Evolutionary conservation across 2,888 invertebrate species (phyloP).

Genomic region (Agriotes lineatus): DNA sequence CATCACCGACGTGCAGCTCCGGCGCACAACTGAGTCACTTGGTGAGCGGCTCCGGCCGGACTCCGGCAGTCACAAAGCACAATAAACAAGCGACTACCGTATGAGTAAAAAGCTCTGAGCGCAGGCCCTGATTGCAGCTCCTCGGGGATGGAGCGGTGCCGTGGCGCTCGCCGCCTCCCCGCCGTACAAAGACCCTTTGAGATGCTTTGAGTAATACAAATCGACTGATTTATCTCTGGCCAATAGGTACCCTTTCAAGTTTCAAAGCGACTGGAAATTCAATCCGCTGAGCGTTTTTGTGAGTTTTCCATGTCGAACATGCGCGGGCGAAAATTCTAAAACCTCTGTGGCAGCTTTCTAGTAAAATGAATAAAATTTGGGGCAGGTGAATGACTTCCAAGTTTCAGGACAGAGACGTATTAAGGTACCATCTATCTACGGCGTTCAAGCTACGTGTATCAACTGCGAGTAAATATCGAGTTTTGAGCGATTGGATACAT

Average conservation of each 20-base stretch:
- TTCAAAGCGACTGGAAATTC: constrained; percentile 18
- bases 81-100: constrained; percentile 42
- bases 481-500: no score
- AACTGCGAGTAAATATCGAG: no score
- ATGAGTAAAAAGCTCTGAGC: constrained; percentile 28
- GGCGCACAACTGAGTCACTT: constrained; percentile 31
- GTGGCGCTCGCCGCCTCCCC: constrained; percentile 1
- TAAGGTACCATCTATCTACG: no score
- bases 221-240: constrained; percentile 18
- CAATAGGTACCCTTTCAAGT: constrained; percentile 15
- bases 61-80: constrained; percentile 35
- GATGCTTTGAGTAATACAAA: constrained; percentile 11
- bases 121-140: constrained; percentile 33
- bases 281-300: neutral
- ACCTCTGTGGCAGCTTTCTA: no score
- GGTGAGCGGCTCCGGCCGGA: constrained; percentile 25
- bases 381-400: no score
- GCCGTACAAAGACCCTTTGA: constrained; percentile 10
- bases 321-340: no score
- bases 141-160: constrained; percentile 2
- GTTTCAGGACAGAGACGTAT: no score
- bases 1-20: constrained; percentile 13
- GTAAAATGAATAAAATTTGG: no score
- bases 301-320: no score
- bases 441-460: no score